These are phyloP conservation scores for Catharus bicknelli DNA, from an alignment of 2,113 vertebrate species.

Conservation along the genomic window DNA sequence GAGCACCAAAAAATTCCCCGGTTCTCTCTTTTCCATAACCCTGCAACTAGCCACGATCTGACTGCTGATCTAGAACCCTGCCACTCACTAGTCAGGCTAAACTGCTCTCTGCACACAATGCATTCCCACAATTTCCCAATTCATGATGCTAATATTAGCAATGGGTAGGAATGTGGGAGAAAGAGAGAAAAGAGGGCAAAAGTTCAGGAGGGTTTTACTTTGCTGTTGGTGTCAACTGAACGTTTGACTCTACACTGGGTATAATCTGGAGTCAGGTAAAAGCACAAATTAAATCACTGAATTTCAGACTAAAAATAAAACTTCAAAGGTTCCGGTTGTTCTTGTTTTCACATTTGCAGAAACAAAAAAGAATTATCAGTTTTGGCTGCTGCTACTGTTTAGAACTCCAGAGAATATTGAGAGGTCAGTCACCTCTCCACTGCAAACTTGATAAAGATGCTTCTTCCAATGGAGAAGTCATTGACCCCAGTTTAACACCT, in stretches of 20 bases:
- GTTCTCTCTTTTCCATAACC: not conserved
- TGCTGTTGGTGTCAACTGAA: not conserved
- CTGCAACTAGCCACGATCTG: not conserved
- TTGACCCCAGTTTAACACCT: not conserved
- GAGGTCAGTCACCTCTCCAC: not conserved
- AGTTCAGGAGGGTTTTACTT: not conserved
- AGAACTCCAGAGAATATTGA: not conserved
- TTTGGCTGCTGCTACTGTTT: not conserved
- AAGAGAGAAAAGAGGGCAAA: not conserved
- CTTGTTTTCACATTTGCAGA: not conserved
- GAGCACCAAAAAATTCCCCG: not conserved
- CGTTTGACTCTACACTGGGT: not conserved
- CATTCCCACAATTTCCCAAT: not conserved
- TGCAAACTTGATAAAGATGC: not conserved
- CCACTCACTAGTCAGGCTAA: not conserved
- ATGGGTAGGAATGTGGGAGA: rapidly evolving
- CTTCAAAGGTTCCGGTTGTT: not conserved
- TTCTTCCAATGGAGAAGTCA: not conserved
- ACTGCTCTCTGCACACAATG: not conserved
- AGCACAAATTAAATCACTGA: not conserved
- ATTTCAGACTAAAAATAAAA: not conserved
- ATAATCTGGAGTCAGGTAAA: not conserved
- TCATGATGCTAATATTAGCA: not conserved
- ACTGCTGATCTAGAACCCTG: not conserved
- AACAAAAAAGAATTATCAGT: not conserved